These are phyloP conservation scores for Neodiprion fabricii DNA, from an alignment of 1,140 invertebrate species.

Conservation along the genomic window DNA sequence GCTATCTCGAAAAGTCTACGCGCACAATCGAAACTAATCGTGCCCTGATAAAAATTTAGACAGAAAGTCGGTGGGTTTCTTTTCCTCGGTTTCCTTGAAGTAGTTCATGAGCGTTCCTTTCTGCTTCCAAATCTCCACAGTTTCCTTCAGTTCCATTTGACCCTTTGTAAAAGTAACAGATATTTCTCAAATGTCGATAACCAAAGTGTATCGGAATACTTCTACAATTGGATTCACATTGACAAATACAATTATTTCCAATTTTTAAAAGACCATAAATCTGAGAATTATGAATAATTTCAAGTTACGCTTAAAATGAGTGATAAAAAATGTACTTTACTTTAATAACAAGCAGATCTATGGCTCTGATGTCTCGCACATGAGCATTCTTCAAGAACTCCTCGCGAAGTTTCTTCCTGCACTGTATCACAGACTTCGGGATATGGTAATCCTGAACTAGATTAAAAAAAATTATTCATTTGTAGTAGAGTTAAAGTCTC, in stretches of 20 bases:
- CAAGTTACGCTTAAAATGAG: background rate
- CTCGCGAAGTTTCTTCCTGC: slow-evolving; percentile 77
- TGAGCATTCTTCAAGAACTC: slow-evolving; percentile 79
- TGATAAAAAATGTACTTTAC: slow-evolving; percentile 59
- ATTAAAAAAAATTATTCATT: slow-evolving; percentile 35
- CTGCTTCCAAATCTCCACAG: slow-evolving; percentile 86
- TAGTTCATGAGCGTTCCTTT: slow-evolving; percentile 84
- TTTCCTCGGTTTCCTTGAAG: slow-evolving; percentile 84
- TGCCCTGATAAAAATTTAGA: slow-evolving; percentile 84
- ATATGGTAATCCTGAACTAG: slow-evolving; percentile 81
- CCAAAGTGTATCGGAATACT: background rate
- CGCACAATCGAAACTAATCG: slow-evolving; percentile 50
- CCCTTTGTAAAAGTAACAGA: slow-evolving; percentile 68
- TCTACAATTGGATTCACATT: background rate
- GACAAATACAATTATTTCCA: slow-evolving; percentile 4
- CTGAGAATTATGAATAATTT: background rate
- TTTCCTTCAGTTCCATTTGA: slow-evolving; percentile 93
- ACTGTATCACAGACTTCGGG: slow-evolving; percentile 72
- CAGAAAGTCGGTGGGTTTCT: slow-evolving; percentile 90
- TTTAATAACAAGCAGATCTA: slow-evolving; percentile 91
- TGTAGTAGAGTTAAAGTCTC: background rate
- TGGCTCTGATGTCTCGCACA: slow-evolving; percentile 83
- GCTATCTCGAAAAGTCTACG: slow-evolving; percentile 13
- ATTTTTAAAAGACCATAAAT: slow-evolving; percentile 11
- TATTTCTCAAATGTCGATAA: background rate